Base-by-base conservation (phyloP, 2,797 vertebrate species). In the Eutrigla gurnardus region DNA sequence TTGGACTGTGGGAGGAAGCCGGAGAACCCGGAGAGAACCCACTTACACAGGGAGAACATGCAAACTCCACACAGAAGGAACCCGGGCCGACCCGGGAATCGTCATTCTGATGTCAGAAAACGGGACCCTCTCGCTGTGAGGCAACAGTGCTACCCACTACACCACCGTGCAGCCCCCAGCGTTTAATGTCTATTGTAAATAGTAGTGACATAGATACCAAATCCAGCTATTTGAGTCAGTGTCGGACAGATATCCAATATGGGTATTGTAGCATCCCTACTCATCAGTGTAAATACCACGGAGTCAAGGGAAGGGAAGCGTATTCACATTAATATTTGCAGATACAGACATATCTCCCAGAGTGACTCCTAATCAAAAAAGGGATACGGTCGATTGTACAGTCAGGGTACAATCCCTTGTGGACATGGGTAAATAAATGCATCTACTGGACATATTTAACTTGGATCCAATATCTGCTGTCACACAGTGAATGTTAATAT, bases 381-480 rank as follows among this genome's bases (percentile, higher is more conserved):
- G 32, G 36, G 7, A 14, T 52, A 25, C 25, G 25, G 25, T 25
- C 25, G 39, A 54, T 47, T 63, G 35, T 9, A 62, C 36, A 18
- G 64, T 32, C 25, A 57, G 17, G 18, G 53, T 43, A 10, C 9
- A 17, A 63, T 53, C 57, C 73, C 42, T 50, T 55, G n/a, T 15
- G 14, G 7, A 62, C 32, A 43, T 13, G 9, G 13, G 39, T 35
- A 70, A 58, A 73, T 42, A 54, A 60, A 75, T 53, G 67, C 13
- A 60, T 69, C 46, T 36, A 8, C 65, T 67, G 45, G 13, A 55
- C 64, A 68, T 39, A 54, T 47, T 69, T 37, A 18, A 64, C 35
- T 62, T 35, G 32, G 18, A 50, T 46, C 36, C 13, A 55, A 43
- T 53, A 69, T 78, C 47, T 60, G 39, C n/a, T 68, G 73, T 42